Percentiles rank a stretch among this genome's conserved stretches.
phyloP scores from a whole-genome alignment of 2,797 vertebrate genomes.

The Lacerta bilineata region DNA sequence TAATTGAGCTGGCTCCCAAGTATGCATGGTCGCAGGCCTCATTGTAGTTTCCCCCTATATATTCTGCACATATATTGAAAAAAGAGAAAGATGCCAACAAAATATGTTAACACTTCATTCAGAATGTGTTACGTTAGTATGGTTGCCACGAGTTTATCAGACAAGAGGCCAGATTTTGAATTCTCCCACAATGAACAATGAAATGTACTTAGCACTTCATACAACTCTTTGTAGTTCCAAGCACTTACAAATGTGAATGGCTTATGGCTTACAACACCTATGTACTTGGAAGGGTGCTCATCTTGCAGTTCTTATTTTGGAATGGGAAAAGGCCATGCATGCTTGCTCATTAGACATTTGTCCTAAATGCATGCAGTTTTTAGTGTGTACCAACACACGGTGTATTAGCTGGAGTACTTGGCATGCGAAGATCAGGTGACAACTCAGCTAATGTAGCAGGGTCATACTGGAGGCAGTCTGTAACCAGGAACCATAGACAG shows the following conservation, averaged over 20 bases:
- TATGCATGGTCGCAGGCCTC: not conserved
- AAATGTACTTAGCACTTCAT: constrained; percentile 25
- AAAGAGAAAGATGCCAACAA: constrained; percentile 15
- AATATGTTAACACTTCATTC: constrained; percentile 24
- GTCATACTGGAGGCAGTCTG: not conserved
- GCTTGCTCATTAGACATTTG: not conserved
- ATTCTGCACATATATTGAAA: constrained; percentile 24
- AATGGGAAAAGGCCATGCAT: not conserved
- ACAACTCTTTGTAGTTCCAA: constrained; percentile 26
- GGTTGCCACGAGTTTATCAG: constrained; percentile 18
- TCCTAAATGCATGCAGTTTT: not conserved
- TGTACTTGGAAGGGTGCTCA: not conserved
- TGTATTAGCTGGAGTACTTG: too few species aligned
- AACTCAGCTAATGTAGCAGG: not conserved
- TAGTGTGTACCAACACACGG: too few species aligned
- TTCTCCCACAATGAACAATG: not conserved
- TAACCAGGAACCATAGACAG: not conserved
- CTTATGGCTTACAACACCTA: not conserved
- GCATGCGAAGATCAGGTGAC: not conserved
- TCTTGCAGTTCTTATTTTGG: not conserved
- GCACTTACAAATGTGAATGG: constrained; percentile 12
- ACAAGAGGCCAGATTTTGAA: constrained; percentile 45
- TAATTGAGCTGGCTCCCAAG: not conserved
- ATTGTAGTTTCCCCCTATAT: not conserved
- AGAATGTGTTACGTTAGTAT: constrained; percentile 5